Percentiles rank a stretch among this genome's conserved stretches.
Conservation (phyloP, 2,113 vertebrate species). For the Puffinus mauretanicus region DNA sequence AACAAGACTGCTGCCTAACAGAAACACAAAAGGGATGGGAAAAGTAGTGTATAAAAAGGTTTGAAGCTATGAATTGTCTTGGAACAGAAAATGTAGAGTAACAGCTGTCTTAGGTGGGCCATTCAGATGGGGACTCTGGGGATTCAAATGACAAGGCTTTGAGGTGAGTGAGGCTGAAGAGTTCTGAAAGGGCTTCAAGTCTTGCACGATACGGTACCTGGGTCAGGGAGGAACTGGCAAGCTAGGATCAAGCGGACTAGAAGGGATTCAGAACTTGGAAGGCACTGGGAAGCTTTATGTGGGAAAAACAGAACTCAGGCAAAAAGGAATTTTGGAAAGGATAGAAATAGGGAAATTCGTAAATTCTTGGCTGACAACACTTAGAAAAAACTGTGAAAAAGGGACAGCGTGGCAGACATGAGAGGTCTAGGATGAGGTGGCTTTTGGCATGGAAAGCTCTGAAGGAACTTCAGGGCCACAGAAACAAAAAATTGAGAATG, state of each 20-base stretch:
- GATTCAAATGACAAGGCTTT: not conserved
- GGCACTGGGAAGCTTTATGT: not conserved
- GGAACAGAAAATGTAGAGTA: not conserved
- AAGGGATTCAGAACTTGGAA: not conserved
- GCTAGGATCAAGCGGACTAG: not conserved
- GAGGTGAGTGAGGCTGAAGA: not conserved
- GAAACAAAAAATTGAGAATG: not conserved
- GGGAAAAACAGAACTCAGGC: not conserved
- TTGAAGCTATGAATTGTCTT: not conserved
- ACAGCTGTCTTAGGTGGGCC: not conserved
- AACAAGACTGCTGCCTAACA: not conserved
- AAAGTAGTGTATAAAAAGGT: not conserved
- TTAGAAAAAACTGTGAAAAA: not conserved
- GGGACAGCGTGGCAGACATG: fast-evolving
- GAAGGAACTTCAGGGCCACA: not conserved
- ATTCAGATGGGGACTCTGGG: not conserved
- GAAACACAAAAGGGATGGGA: not conserved
- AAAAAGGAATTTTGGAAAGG: not conserved
- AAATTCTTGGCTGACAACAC: not conserved
- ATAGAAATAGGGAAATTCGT: not conserved
- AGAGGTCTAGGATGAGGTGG: not conserved
- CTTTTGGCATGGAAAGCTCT: not conserved
- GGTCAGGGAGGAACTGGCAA: not conserved
- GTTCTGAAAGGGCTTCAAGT: not conserved
- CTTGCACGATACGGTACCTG: not conserved